These are phyloP conservation scores for Echinarachnius parma DNA, from an alignment of 53 echinoderm and acorn worm species.

Conservation along the genomic window DNA sequence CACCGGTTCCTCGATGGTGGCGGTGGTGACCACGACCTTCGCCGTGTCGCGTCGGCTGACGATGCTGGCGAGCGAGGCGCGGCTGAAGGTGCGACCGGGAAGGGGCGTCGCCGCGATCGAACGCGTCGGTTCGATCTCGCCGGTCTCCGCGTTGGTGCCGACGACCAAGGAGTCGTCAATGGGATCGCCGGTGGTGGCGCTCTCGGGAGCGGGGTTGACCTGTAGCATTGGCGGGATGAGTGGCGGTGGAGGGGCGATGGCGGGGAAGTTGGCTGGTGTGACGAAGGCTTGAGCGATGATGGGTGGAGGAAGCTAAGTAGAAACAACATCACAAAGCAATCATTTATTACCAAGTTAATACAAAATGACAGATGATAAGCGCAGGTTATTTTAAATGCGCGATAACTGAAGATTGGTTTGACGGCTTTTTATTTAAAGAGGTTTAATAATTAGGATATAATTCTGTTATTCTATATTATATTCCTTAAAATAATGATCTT, in stretches of 20 bases:
- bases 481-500: too few species aligned
- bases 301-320: conserved; percentile 10
- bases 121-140: conserved; percentile 45
- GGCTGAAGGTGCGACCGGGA: conserved; percentile 24
- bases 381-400: too few species aligned
- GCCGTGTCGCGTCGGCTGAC: conserved; percentile 31
- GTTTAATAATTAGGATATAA: too few species aligned
- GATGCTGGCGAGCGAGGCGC: conserved; percentile 19
- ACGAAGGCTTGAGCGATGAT: conserved; percentile 24
- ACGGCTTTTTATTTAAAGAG: too few species aligned
- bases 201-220: neutral
- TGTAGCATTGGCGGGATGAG: neutral
- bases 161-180: conserved; percentile 10
- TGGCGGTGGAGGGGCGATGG: conserved; percentile 14
- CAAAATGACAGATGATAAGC: too few species aligned
- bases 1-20: conserved; percentile 38
- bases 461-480: too few species aligned
- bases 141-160: conserved; percentile 58
- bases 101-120: conserved; percentile 13
- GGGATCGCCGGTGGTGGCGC: neutral
- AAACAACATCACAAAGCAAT: too few species aligned
- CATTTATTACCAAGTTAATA: too few species aligned
- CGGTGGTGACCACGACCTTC: conserved; percentile 39
- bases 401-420: too few species aligned
- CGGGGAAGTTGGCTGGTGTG: conserved; percentile 17